A percentile compares a stretch with the other conserved stretches of the same genome.
phyloP scores from a whole-genome alignment of 2,113 vertebrate species.

The Poeciliopsis turrubarensis region DNA sequence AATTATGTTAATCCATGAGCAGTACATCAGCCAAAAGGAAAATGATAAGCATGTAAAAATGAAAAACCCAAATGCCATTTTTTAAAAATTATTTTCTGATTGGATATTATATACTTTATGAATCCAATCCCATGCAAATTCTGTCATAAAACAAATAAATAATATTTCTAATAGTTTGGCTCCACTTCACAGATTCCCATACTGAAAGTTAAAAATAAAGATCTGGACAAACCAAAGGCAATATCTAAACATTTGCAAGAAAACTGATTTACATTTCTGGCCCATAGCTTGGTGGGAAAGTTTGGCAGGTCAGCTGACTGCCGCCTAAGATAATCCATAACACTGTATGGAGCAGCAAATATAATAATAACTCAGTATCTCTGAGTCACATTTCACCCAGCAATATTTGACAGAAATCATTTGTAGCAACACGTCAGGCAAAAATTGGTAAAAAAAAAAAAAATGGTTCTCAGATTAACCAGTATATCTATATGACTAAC shows the following conservation, averaged over 20 bases:
- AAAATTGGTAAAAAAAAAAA: constrained; percentile 14
- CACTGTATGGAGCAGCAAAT: background rate
- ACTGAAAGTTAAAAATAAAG: background rate
- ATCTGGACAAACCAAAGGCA: background rate
- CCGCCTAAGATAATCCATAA: constrained; percentile 42
- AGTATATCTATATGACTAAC: constrained; percentile 6
- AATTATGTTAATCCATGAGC: background rate
- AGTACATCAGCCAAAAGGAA: background rate
- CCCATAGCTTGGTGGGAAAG: constrained; percentile 23
- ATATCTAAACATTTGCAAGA: constrained; percentile 8
- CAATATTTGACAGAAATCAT: constrained; percentile 28
- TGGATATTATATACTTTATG: background rate
- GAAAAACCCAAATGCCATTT: background rate
- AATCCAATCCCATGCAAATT: background rate
- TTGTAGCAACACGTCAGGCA: constrained; percentile 18
- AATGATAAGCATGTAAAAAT: background rate
- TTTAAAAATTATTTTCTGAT: too few species aligned
- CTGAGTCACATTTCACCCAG: constrained; percentile 9
- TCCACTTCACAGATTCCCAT: background rate
- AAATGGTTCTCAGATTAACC: constrained; percentile 19
- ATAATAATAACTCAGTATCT: constrained; percentile 22
- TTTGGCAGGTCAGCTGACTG: constrained; percentile 25
- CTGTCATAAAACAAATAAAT: background rate
- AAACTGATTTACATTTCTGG: constrained; percentile 19
- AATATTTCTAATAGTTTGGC: background rate